These are phyloP conservation scores for Amphipoea oculea DNA, from an alignment of 2,888 invertebrate genomes.

Conservation along the genomic window DNA sequence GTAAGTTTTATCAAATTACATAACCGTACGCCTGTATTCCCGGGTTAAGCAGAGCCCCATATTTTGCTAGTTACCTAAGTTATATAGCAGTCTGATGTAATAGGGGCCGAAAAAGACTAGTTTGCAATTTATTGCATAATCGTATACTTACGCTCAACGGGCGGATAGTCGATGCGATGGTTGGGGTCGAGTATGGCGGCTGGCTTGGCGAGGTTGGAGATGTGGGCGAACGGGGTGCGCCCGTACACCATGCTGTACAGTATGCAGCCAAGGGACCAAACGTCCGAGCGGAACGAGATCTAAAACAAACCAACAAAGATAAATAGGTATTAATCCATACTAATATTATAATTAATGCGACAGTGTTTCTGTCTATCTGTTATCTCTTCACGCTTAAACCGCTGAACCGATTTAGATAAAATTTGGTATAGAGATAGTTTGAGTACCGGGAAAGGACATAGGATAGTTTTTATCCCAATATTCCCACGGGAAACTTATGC, in stretches of 20 bases:
- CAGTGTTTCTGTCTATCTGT: too few species aligned
- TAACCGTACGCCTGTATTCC: background rate
- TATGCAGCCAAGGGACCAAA: conserved; percentile 99
- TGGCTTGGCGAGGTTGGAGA: conserved; percentile 94
- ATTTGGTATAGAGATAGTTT: too few species aligned
- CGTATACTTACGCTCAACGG: conserved; percentile 84
- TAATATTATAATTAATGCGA: too few species aligned
- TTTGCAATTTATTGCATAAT: background rate
- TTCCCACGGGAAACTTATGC: too few species aligned
- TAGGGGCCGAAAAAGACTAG: background rate
- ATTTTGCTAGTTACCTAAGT: background rate
- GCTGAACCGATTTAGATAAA: too few species aligned
- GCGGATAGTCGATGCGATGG: conserved; percentile 94
- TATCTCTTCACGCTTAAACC: too few species aligned
- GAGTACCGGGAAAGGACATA: too few species aligned
- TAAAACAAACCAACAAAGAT: conserved; percentile 76
- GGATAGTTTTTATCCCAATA: too few species aligned
- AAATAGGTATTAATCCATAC: too few species aligned
- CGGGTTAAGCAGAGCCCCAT: background rate
- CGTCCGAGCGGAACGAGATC: conserved; percentile 98
- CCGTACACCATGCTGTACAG: conserved; percentile 98
- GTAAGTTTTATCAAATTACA: background rate
- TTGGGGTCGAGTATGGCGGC: conserved; percentile 94
- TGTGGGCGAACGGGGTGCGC: conserved; percentile 97
- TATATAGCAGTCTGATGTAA: background rate